Evolutionary conservation across 2,113 vertebrate species (phyloP).

Genomic region (Cyanistes caeruleus): DNA sequence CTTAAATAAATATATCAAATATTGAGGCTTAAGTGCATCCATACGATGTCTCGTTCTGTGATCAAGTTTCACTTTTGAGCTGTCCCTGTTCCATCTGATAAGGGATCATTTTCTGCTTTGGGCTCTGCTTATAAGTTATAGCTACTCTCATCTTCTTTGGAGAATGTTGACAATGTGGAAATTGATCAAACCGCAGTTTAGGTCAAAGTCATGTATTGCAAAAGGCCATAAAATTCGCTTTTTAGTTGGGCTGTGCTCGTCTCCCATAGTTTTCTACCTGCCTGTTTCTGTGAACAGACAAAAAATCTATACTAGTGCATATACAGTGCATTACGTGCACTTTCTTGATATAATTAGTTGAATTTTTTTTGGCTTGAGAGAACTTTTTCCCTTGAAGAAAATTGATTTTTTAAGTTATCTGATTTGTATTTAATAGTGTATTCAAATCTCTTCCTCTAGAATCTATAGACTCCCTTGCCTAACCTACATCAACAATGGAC

Average conservation of each 20-base stretch:
- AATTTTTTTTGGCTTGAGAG: constrained; percentile 61
- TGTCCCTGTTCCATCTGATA: neutral
- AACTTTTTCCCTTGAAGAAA: constrained; percentile 67
- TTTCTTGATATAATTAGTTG: constrained; percentile 69
- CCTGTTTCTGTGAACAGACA: constrained; percentile 45
- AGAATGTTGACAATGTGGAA: constrained; percentile 13
- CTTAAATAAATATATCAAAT: neutral
- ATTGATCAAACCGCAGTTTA: neutral
- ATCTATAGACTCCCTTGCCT: constrained; percentile 65
- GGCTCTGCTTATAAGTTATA: neutral
- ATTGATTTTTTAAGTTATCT: constrained; percentile 75
- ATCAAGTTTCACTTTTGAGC: neutral
- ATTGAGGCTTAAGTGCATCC: neutral
- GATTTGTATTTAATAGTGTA: constrained; percentile 73
- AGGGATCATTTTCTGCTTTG: neutral
- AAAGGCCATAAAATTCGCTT: neutral
- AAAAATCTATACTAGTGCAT: constrained; percentile 58
- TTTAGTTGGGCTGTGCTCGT: neutral
- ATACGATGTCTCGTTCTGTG: neutral
- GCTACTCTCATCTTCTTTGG: neutral
- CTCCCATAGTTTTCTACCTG: constrained; percentile 26
- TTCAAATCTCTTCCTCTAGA: constrained; percentile 64
- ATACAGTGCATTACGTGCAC: constrained; percentile 47
- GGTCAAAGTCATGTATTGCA: neutral
- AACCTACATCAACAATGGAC: constrained; percentile 59